Evolutionary conservation across 2,113 vertebrate species (phyloP), one percentile per base, ranked within the genome.

Genomic region (Oriolus oriolus): DNA sequence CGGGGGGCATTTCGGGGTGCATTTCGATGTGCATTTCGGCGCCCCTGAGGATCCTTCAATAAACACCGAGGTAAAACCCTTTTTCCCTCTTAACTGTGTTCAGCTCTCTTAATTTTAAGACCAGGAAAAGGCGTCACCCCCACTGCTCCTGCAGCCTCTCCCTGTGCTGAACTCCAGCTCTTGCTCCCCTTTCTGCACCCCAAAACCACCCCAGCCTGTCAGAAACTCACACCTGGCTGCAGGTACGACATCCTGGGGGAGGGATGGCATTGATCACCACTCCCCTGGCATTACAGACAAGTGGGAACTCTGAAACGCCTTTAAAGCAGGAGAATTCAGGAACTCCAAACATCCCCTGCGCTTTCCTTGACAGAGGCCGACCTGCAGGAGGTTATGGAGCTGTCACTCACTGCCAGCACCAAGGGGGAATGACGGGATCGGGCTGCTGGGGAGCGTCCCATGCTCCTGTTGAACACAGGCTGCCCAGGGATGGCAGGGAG

Each of bases 391-490:
- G 37, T 52, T 28, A 69, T 6, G 47, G 59, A 86, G n/a, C 84
- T 92, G 84, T n/a, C 89, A 35, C 68, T 64, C 81, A n/a, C 24
- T 54, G 73, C 37, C 89, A 82, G 53, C 2, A 1, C 31, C 20
- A n/a, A 33, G 54, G 1, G 2, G 63, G 41, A 87, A 84, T 54
- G 21, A 71, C 9, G 2, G 3, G 41, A 12, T 93, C 35, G 20
- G 59, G 63, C 42, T 35, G 42, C 13, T 69, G 88, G 69, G 37
- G 41, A 75, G 79, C 41, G 65, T 30, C 52, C 69, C 4, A 5
- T 35, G 54, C 19, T 61, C 27, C 14, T 0, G 0, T 47, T 57
- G 31, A 60, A 21, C 0, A 1, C 4, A 6, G 45, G 21, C 56
- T 78, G 53, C 35, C 31, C 33, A 56, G 31, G 54, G 11, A 22